phyloP scores from a whole-genome alignment of 1,140 invertebrate genomes.

The Berghia stephanieae region DNA sequence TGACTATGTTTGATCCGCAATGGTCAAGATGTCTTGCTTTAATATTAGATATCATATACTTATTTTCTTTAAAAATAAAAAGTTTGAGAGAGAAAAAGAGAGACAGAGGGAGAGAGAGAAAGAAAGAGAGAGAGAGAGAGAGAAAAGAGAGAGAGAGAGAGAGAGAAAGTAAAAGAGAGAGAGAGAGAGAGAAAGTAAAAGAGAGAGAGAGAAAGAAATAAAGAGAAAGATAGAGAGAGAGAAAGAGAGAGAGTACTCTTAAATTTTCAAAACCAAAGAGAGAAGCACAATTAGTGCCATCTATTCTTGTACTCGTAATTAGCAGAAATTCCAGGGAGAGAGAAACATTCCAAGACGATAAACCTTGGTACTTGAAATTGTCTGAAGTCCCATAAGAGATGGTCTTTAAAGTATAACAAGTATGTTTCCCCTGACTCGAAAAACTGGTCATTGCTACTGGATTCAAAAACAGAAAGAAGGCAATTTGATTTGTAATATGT shows the following conservation, averaged over 20 bases:
- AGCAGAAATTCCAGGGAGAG: neutral
- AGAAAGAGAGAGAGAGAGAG: neutral
- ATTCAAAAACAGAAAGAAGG: no score
- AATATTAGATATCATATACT: neutral
- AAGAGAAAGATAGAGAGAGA: no score
- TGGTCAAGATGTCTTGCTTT: neutral
- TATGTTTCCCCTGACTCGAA: neutral
- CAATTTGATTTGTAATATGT: no score
- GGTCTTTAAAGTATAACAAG: neutral
- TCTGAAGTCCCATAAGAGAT: neutral
- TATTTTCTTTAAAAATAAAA: neutral
- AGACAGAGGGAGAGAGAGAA: conserved; percentile 10
- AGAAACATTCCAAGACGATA: neutral
- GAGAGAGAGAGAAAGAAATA: no score
- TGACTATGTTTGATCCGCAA: no score
- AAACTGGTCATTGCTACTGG: neutral
- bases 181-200: no score
- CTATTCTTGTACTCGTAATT: no score
- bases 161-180: no score
- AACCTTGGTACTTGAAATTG: neutral
- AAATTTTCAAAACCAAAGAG: neutral
- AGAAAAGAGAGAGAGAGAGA: conserved; percentile 17
- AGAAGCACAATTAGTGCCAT: no score
- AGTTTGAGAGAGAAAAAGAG: conserved; percentile 12
- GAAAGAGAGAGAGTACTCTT: neutral